Percentiles rank a stretch among this genome's conserved stretches.
These are phyloP conservation scores for Stictonetta naevosa DNA, from an alignment of 2,113 vertebrate species.

Conservation along the genomic window DNA sequence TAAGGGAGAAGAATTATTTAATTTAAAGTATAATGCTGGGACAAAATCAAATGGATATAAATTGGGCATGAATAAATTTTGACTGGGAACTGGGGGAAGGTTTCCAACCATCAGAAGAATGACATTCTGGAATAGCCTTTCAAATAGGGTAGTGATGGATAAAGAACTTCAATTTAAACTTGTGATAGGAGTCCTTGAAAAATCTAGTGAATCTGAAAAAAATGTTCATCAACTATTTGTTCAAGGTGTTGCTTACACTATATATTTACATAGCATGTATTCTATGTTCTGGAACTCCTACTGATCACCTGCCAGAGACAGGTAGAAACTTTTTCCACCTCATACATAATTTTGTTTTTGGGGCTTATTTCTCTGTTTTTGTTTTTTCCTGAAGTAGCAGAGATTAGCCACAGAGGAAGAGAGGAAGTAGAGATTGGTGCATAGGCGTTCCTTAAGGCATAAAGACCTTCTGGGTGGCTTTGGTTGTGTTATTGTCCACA, in stretches of 20 bases:
- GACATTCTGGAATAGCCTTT: slow-evolving; percentile 32
- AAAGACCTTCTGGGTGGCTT: neutral
- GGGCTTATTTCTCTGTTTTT: neutral
- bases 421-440: neutral
- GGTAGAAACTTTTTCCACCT: neutral
- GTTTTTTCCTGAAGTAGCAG: neutral
- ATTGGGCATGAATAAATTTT: slow-evolving; percentile 54
- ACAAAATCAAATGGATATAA: slow-evolving; percentile 41
- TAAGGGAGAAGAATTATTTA: slow-evolving; percentile 2
- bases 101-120: neutral
- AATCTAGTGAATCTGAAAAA: neutral
- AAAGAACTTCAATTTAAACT: slow-evolving; percentile 39
- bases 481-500: neutral
- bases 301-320: slow-evolving; percentile 15
- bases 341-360: neutral
- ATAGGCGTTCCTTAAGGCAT: neutral
- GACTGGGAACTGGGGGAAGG: neutral
- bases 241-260: neutral
- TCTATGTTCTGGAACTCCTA: neutral
- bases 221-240: neutral
- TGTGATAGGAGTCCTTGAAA: slow-evolving; percentile 24
- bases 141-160: slow-evolving; percentile 1
- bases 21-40: slow-evolving; percentile 21
- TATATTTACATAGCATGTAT: slow-evolving; percentile 23
- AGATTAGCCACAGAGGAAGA: neutral